phyloP scores from a whole-genome alignment of 2,888 invertebrate species.

The Brachylomia viminalis region DNA sequence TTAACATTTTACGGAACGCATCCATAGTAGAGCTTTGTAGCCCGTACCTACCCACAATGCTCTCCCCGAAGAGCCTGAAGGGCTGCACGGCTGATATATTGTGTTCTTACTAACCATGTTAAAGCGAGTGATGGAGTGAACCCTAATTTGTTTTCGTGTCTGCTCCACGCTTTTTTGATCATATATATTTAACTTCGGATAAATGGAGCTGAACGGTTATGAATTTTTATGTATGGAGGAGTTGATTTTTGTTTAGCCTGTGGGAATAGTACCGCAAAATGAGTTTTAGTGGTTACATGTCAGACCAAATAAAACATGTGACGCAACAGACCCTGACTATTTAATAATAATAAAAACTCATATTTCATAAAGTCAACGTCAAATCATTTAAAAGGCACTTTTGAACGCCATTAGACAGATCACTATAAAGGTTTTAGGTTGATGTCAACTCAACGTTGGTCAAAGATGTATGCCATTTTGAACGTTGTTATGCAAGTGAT shows the following conservation, averaged over 20 bases:
- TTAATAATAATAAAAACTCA: no score
- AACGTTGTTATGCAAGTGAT: no score
- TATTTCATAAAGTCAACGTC: no score
- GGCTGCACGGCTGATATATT: constrained; percentile 61
- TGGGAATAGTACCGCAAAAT: background rate
- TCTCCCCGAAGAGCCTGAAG: constrained; percentile 48
- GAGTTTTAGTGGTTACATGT: no score
- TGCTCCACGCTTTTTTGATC: constrained; percentile 47
- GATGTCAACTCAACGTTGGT: no score
- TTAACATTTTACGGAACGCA: constrained; percentile 33
- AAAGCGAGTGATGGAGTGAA: constrained; percentile 65
- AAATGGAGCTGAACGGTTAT: constrained; percentile 54
- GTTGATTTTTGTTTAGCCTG: constrained; percentile 28
- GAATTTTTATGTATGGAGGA: constrained; percentile 53
- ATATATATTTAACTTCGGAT: constrained; percentile 52
- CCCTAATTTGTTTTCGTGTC: constrained; percentile 58
- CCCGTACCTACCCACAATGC: background rate
- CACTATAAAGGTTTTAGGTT: no score
- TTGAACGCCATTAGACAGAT: no score
- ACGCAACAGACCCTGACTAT: no score
- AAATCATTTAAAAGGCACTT: no score
- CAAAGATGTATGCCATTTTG: no score
- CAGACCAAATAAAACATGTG: no score
- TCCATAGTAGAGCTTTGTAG: constrained; percentile 34
- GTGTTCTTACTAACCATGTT: constrained; percentile 57